phyloP scores from a whole-genome alignment of 2,888 invertebrate genomes.

The Scrobipalpa atriplicella region DNA sequence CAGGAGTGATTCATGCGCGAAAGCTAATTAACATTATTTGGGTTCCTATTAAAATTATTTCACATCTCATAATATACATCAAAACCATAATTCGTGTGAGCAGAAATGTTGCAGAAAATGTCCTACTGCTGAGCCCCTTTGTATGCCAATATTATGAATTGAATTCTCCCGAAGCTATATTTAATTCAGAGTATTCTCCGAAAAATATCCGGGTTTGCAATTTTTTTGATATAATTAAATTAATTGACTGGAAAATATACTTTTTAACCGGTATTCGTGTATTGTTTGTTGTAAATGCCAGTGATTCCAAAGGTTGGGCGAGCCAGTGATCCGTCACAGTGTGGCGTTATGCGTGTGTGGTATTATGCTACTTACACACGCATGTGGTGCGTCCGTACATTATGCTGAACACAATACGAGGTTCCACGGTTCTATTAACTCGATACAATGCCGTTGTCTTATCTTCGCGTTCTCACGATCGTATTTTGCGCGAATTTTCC shows the following conservation, averaged over 20 bases:
- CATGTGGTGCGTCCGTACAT: constrained; percentile 18
- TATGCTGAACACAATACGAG: constrained; percentile 51
- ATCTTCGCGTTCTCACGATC: constrained; percentile 69
- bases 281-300: constrained; percentile 20
- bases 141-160: too few species aligned
- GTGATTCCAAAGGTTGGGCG: constrained; percentile 13
- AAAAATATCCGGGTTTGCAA: neutral
- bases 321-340: constrained; percentile 12
- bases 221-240: neutral
- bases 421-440: constrained; percentile 60
- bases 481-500: constrained; percentile 72
- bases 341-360: constrained; percentile 5
- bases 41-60: too few species aligned
- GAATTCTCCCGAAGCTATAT: neutral
- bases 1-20: too few species aligned
- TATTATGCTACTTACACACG: neutral
- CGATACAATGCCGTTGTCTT: constrained; percentile 68
- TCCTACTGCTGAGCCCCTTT: too few species aligned
- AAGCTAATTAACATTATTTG: too few species aligned
- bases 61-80: too few species aligned
- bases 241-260: constrained; percentile 8
- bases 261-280: neutral
- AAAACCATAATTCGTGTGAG: too few species aligned
- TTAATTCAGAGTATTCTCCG: neutral
- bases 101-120: too few species aligned